These are phyloP conservation scores for Notamacropus eugenii DNA, from an alignment of 2,797 vertebrate genomes.

Conservation along the genomic window DNA sequence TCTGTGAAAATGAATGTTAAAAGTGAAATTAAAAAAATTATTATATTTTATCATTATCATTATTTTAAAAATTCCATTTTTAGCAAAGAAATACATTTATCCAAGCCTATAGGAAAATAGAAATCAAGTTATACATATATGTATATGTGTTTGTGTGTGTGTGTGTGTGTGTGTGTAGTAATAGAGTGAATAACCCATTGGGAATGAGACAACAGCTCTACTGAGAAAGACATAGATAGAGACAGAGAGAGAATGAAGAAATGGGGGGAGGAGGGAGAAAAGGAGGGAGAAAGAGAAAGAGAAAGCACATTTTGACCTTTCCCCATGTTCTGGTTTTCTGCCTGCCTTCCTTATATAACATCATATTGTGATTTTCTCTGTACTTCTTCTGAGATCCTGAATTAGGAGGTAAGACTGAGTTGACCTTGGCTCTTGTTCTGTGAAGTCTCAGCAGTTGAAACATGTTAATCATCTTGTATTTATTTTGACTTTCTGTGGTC, in stretches of 20 bases:
- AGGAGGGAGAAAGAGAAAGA: neutral
- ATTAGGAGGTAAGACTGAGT: neutral
- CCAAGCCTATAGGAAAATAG: neutral
- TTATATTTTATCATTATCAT: neutral
- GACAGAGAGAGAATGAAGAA: neutral
- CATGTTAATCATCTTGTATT: neutral
- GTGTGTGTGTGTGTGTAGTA: neutral
- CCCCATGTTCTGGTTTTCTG: neutral
- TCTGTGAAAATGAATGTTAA: no score
- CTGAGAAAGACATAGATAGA: neutral
- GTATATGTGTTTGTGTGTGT: neutral
- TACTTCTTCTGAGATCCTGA: neutral
- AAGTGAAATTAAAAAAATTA: no score
- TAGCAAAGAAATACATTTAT: neutral
- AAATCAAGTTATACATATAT: neutral
- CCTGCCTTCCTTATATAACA: neutral
- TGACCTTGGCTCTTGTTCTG: neutral
- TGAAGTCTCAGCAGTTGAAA: neutral
- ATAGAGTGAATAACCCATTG: neutral
- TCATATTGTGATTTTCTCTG: neutral
- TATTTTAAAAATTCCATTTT: neutral
- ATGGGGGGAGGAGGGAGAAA: neutral
- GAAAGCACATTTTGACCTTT: neutral
- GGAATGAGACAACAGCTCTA: neutral
- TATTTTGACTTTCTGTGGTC: neutral